A percentile compares a stretch with the other conserved stretches of the same genome.
These are phyloP conservation scores for Diarsia mendica DNA, from an alignment of 2,888 invertebrate species.

Conservation along the genomic window DNA sequence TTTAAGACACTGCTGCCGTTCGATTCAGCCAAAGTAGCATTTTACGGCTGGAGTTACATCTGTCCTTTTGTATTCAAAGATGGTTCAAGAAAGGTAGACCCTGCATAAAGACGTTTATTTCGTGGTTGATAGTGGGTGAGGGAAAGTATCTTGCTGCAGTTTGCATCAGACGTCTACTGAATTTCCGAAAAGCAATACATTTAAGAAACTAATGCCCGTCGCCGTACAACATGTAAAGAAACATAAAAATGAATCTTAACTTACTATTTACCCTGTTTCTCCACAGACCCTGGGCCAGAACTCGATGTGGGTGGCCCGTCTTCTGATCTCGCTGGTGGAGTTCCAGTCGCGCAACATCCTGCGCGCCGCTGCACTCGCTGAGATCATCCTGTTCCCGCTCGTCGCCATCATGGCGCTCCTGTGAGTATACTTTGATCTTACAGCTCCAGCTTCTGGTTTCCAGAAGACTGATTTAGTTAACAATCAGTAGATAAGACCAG, in stretches of 20 bases:
- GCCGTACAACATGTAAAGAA: neutral
- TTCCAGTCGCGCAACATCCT: slow-evolving; percentile 97
- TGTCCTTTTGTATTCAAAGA: neutral
- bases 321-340: slow-evolving; percentile 96
- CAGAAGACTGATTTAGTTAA: no score
- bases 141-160: neutral
- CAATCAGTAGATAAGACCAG: no score
- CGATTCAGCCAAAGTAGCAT: neutral
- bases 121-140: neutral
- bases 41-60: neutral
- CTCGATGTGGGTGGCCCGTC: slow-evolving; percentile 96
- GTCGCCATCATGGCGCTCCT: slow-evolving; percentile 94
- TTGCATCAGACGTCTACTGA: neutral
- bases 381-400: slow-evolving; percentile 97
- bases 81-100: neutral
- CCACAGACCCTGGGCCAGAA: slow-evolving; percentile 96
- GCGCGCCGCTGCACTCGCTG: slow-evolving; percentile 97
- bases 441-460: no score
- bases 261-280: neutral
- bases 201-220: neutral
- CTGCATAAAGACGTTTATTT: neutral
- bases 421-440: slow-evolving; percentile 91
- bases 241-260: neutral
- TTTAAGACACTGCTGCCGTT: neutral
- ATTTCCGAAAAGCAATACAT: neutral